These are phyloP conservation scores for Nematolebias whitei DNA, from an alignment of 2,113 vertebrate species.

Conservation along the genomic window DNA sequence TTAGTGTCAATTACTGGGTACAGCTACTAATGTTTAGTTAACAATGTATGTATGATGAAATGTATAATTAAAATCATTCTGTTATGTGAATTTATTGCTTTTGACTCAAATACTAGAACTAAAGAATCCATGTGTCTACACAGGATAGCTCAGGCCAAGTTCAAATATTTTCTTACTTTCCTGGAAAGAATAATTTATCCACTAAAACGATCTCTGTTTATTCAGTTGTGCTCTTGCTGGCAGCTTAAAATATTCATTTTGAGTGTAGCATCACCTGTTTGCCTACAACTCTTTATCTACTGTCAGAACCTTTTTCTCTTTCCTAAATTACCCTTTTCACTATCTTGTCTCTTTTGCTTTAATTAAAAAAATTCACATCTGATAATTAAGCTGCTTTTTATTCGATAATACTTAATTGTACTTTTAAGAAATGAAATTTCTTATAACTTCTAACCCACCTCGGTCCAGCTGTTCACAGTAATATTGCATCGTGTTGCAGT, in stretches of 20 bases:
- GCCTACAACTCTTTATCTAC: constrained; percentile 25
- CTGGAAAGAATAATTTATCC: constrained; percentile 18
- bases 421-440: too few relatives aligned
- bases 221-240: constrained; percentile 1
- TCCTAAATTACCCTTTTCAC: constrained; percentile 25
- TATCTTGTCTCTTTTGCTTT: constrained; percentile 41
- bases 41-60: too few relatives aligned
- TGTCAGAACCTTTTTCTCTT: constrained; percentile 39
- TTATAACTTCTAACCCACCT: constrained; percentile 15
- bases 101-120: neutral
- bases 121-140: neutral
- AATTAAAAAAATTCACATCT: constrained; percentile 67
- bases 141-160: constrained; percentile 15
- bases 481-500: constrained; percentile 13
- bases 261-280: constrained; percentile 22
- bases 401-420: too few relatives aligned
- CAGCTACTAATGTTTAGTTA: too few relatives aligned
- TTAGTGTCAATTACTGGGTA: too few relatives aligned
- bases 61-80: too few relatives aligned
- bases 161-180: constrained; percentile 1
- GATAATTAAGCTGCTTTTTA: too few relatives aligned
- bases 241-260: constrained; percentile 14
- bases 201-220: constrained; percentile 18
- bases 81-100: neutral
- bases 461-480: constrained; percentile 25